phyloP scores from a whole-genome alignment of 2,888 invertebrate species.

The Sialis fuliginosa region DNA sequence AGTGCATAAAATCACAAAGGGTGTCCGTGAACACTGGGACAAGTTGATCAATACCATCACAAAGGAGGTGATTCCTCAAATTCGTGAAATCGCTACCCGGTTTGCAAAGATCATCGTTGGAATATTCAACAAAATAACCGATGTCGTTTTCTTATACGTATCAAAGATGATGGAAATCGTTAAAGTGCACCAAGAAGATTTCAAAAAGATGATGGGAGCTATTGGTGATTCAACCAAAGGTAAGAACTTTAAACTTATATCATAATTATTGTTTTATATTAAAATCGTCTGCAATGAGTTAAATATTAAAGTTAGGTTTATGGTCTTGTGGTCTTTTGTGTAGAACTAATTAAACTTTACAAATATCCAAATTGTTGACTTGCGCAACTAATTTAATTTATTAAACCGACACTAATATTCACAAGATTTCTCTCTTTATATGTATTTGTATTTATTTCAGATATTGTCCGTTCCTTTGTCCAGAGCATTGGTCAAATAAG shows the following conservation, averaged over 20 bases:
- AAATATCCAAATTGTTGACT: no score
- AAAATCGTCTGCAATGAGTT: no score
- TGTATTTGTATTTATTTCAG: constrained; percentile 16
- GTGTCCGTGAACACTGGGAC: constrained; percentile 19
- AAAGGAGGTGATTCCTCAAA: constrained; percentile 20
- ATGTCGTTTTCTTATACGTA: constrained; percentile 24
- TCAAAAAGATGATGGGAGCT: constrained; percentile 37
- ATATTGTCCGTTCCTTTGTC: constrained; percentile 23
- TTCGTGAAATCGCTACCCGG: constrained; percentile 25
- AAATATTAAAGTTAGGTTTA: no score
- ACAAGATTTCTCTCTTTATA: neutral
- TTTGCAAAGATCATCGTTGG: constrained; percentile 26
- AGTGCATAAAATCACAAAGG: constrained; percentile 20
- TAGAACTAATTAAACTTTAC: no score
- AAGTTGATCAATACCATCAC: constrained; percentile 20
- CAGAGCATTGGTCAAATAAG: constrained; percentile 23
- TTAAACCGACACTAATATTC: no score
- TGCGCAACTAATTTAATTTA: no score
- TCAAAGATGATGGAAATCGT: constrained; percentile 35
- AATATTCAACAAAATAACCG: constrained; percentile 26
- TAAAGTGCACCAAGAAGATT: constrained; percentile 46
- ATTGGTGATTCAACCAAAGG: constrained; percentile 34
- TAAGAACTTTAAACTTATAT: constrained; percentile 13
- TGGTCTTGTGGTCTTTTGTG: no score
- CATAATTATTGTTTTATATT: neutral